Percentiles rank a stretch among this genome's conserved stretches.
Conservation (phyloP, 2,797 vertebrate species). For the Catamblyrhynchus diadema region DNA sequence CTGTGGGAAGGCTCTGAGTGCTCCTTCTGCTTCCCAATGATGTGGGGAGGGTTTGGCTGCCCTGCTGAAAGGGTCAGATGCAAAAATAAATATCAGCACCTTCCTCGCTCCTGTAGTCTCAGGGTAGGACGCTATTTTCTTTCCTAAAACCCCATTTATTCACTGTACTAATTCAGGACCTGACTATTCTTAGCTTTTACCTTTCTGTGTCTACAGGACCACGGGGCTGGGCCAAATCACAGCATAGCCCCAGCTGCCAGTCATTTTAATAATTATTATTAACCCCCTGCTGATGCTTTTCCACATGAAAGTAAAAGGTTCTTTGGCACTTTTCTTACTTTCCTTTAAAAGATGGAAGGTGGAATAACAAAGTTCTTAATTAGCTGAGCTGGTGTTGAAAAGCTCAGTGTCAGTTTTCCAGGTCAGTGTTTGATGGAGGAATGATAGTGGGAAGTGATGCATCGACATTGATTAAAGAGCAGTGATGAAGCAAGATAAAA, state of each 20-base stretch:
- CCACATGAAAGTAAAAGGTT: conserved; percentile 59
- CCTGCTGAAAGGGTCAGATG: background rate
- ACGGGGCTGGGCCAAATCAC: conserved; percentile 23
- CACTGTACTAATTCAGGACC: background rate
- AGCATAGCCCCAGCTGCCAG: background rate
- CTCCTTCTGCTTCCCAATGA: background rate
- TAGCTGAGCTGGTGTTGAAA: conserved; percentile 60
- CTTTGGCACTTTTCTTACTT: conserved; percentile 41
- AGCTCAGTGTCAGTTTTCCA: conserved; percentile 66
- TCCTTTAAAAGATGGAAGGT: conserved; percentile 60
- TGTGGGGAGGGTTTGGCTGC: background rate
- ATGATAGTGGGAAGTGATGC: conserved; percentile 49
- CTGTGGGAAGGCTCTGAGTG: background rate
- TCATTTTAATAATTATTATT: conserved; percentile 68
- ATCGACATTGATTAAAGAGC: conserved; percentile 72
- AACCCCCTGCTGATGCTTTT: conserved; percentile 55
- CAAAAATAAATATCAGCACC: background rate
- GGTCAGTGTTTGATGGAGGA: conserved; percentile 70
- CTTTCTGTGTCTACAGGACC: background rate
- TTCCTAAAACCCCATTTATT: background rate
- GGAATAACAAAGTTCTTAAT: conserved; percentile 70
- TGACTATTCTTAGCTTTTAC: conserved; percentile 7
- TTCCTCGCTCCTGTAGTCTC: background rate
- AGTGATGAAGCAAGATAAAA: conserved; percentile 73
- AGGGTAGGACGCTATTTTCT: background rate